These are phyloP conservation scores for Linnaemya tessellans DNA, from an alignment of 2,888 invertebrate genomes.

Conservation along the genomic window DNA sequence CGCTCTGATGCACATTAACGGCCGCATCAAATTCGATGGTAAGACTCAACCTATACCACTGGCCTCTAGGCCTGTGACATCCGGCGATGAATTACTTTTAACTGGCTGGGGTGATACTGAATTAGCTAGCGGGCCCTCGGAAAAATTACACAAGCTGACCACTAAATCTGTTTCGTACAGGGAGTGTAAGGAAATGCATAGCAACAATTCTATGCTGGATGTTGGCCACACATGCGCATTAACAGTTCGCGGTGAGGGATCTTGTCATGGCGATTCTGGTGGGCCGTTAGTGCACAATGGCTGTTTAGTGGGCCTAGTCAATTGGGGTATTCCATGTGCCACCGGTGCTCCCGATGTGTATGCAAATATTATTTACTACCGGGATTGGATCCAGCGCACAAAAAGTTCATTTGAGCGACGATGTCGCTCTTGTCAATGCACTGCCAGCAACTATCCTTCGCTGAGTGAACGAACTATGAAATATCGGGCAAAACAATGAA, in stretches of 20 bases:
- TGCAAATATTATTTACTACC: slow-evolving; percentile 76
- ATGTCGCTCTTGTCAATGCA: slow-evolving; percentile 76
- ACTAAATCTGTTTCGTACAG: slow-evolving; percentile 84
- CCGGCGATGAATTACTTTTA: slow-evolving; percentile 84
- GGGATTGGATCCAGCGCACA: slow-evolving; percentile 78
- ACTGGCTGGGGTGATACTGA: slow-evolving; percentile 86
- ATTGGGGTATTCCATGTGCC: slow-evolving; percentile 81
- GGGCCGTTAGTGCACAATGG: slow-evolving; percentile 78
- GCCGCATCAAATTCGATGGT: slow-evolving; percentile 84
- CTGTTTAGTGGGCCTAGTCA: slow-evolving; percentile 79
- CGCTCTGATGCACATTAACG: slow-evolving; percentile 86
- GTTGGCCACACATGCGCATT: slow-evolving; percentile 86
- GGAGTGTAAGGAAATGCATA: slow-evolving; percentile 83
- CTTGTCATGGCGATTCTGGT: slow-evolving; percentile 80
- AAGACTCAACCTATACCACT: slow-evolving; percentile 85
- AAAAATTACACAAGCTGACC: slow-evolving; percentile 85
- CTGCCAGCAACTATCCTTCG: slow-evolving; percentile 76
- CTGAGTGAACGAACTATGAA: background rate
- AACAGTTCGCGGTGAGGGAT: slow-evolving; percentile 84
- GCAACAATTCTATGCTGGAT: slow-evolving; percentile 82
- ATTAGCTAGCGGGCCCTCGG: slow-evolving; percentile 83
- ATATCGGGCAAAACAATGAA: background rate
- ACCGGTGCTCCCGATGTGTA: slow-evolving; percentile 79
- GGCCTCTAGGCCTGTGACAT: slow-evolving; percentile 84
- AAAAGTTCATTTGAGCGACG: slow-evolving; percentile 34